Conservation (phyloP, 2,888 invertebrate species). For the Coecobrya sp. region DNA sequence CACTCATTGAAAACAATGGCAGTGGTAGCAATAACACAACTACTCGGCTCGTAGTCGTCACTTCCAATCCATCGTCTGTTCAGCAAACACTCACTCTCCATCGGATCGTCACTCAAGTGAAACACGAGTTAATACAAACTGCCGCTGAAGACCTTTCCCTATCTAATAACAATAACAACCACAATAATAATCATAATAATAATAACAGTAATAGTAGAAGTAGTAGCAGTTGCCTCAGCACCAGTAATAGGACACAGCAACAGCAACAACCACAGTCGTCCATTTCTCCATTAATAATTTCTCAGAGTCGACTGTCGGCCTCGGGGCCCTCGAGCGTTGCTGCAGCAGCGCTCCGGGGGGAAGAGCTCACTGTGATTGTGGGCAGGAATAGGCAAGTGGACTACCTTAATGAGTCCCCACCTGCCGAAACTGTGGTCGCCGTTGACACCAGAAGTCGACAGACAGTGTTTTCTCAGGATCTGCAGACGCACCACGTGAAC, state of each 20-base stretch:
- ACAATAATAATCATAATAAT: conserved; percentile 66
- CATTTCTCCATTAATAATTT: conserved; percentile 70
- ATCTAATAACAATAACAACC: conserved; percentile 71
- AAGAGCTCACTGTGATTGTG: conserved; percentile 77
- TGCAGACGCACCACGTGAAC: conserved; percentile 49
- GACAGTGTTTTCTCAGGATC: conserved; percentile 62
- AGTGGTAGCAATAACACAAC: conserved; percentile 77
- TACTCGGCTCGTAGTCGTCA: conserved; percentile 82
- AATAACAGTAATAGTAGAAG: conserved; percentile 39
- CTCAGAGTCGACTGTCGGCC: conserved; percentile 59
- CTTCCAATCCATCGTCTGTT: conserved; percentile 81
- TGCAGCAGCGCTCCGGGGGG: conserved; percentile 64
- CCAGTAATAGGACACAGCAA: conserved; percentile 48
- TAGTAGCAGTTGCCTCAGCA: conserved; percentile 31
- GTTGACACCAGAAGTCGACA: conserved; percentile 60
- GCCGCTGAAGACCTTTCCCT: conserved; percentile 86
- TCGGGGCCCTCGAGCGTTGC: conserved; percentile 58
- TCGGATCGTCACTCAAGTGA: conserved; percentile 79
- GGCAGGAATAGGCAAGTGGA: conserved; percentile 61
- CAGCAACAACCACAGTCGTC: conserved; percentile 44
- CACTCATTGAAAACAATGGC: conserved; percentile 72
- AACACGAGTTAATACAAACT: conserved; percentile 81
- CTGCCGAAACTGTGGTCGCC: conserved; percentile 48
- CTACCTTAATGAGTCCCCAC: conserved; percentile 68
- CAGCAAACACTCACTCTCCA: conserved; percentile 82